Conservation (phyloP, 2,113 vertebrate genomes). For the Macroglossus sobrinus region DNA sequence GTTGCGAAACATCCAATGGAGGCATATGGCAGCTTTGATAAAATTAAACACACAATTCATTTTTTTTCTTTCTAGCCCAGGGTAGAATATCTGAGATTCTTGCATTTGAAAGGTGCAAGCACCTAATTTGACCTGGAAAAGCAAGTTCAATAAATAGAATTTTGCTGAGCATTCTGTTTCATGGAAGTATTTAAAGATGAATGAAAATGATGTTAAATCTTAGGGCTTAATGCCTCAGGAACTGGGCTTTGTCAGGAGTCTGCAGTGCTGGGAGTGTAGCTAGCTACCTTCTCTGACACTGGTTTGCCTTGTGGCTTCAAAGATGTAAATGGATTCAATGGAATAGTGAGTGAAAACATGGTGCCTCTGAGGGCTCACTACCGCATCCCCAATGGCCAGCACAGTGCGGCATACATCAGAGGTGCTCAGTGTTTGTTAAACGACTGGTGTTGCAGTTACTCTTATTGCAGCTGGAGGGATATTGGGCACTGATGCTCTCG, state of each 20-base stretch:
- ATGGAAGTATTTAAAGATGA: neutral
- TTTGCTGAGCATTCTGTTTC: neutral
- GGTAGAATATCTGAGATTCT: neutral
- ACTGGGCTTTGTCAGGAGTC: neutral
- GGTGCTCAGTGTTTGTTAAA: neutral
- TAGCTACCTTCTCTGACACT: neutral
- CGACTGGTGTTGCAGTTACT: accelerated
- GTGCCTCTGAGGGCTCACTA: neutral
- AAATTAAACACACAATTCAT: neutral
- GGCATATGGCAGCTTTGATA: neutral
- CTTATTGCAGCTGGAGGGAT: neutral
- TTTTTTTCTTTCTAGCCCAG: neutral
- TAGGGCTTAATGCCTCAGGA: neutral
- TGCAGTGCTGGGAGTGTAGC: neutral
- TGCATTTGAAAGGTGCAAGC: neutral
- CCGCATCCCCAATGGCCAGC: neutral
- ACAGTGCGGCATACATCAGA: accelerated
- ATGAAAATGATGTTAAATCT: neutral
- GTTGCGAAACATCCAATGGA: neutral
- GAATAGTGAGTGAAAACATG: neutral
- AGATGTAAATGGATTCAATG: neutral
- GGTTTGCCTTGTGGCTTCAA: neutral
- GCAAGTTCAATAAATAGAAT: neutral
- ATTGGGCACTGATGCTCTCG: neutral
- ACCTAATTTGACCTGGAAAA: neutral